These are phyloP conservation scores for Xiphorhynchus erythropygius DNA, from an alignment of 2,797 vertebrate genomes.

Conservation along the genomic window DNA sequence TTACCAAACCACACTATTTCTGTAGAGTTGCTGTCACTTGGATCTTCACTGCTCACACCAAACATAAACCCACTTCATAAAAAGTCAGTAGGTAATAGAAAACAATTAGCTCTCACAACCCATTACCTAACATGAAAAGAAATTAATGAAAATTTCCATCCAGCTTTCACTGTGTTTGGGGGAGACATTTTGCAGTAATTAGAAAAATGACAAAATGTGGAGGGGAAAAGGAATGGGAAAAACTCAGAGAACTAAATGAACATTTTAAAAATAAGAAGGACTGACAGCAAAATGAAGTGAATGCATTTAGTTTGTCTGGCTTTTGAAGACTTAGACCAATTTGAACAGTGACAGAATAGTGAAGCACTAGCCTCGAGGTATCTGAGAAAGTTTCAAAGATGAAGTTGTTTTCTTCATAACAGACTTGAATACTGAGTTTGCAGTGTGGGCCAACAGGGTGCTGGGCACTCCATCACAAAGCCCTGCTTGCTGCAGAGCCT, in stretches of 20 bases:
- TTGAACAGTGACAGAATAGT: not conserved
- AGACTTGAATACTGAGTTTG: not conserved
- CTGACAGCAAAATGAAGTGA: not conserved
- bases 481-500: not conserved
- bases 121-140: not conserved
- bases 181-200: not conserved
- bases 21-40: not conserved
- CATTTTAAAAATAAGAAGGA: not conserved
- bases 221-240: not conserved
- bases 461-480: not conserved
- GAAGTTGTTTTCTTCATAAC: not conserved
- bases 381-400: not conserved
- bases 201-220: not conserved
- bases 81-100: not conserved
- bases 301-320: not conserved
- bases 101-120: not conserved
- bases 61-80: not conserved
- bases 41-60: not conserved
- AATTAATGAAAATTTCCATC: not conserved
- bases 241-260: not conserved
- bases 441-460: not conserved
- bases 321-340: not conserved
- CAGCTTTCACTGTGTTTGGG: not conserved
- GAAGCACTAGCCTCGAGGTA: not conserved
- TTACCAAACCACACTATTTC: not conserved